Conservation (phyloP, 1,140 invertebrate genomes). For the Parasteatoda tepidariorum region DNA sequence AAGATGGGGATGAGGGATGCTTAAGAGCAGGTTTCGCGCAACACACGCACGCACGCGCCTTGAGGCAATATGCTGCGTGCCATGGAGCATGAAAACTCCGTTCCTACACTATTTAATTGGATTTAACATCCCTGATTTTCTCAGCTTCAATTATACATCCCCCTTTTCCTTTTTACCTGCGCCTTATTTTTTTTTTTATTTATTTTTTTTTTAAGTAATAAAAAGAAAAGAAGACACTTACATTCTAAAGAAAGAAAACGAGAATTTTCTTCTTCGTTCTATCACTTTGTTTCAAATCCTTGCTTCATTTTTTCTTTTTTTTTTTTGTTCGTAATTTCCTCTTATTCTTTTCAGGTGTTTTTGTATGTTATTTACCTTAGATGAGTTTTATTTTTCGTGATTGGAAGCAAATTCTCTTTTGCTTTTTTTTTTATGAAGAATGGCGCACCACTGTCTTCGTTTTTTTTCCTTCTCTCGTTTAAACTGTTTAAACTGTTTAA, state of each 20-base stretch:
- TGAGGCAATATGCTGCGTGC: conserved; percentile 50
- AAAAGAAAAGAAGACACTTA: conserved; percentile 25
- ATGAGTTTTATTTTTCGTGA: conserved; percentile 25
- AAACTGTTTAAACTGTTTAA: no score
- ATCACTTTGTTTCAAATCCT: conserved; percentile 31
- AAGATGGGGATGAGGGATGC: background rate
- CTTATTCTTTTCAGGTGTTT: conserved; percentile 25
- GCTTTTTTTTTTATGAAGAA: background rate
- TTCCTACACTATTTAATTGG: conserved; percentile 59
- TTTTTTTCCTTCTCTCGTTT: no score
- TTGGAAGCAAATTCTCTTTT: background rate
- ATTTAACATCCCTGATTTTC: conserved; percentile 60
- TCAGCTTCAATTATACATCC: conserved; percentile 59
- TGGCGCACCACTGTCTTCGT: no score
- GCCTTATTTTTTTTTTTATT: background rate
- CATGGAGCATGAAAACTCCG: conserved; percentile 40
- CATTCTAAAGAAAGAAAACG: background rate
- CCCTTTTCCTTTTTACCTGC: background rate
- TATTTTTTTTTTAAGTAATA: no score
- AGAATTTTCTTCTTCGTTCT: conserved; percentile 6
- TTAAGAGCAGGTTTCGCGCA: background rate
- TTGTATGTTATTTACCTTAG: conserved; percentile 45
- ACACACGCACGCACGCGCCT: conserved; percentile 46
- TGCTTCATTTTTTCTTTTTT: background rate
- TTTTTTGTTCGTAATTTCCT: background rate